These are phyloP conservation scores for Archaeoteleia sp. DNA, from an alignment of 2,888 invertebrate genomes.

Conservation along the genomic window DNA sequence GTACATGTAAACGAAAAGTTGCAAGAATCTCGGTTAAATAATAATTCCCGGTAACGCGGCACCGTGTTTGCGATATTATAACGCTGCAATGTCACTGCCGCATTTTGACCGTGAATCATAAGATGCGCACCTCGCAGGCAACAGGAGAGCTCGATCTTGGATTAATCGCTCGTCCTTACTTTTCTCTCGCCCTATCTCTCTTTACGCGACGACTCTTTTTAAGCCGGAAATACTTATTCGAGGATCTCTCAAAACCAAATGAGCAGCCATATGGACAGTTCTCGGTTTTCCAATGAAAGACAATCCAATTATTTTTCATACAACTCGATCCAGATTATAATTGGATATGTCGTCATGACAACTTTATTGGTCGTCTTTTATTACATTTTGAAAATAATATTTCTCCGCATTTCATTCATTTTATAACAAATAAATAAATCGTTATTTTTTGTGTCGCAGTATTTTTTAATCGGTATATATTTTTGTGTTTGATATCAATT, in stretches of 20 bases:
- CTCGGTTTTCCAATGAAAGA: slow-evolving; percentile 48
- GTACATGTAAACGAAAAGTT: slow-evolving; percentile 26
- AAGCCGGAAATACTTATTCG: slow-evolving; percentile 61
- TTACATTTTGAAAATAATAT: too few species aligned
- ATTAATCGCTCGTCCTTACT: slow-evolving; percentile 48
- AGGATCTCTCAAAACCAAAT: slow-evolving; percentile 39
- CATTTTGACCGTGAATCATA: slow-evolving; percentile 33
- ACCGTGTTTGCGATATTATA: slow-evolving; percentile 15
- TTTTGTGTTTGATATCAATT: too few species aligned
- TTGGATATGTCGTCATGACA: slow-evolving; percentile 28
- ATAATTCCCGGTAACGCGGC: slow-evolving; percentile 40
- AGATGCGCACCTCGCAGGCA: slow-evolving; percentile 8
- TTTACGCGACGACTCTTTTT: slow-evolving; percentile 35
- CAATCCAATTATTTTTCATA: slow-evolving; percentile 43
- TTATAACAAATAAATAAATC: too few species aligned
- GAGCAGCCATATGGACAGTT: slow-evolving; percentile 38
- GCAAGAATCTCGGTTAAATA: slow-evolving; percentile 26
- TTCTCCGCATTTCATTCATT: not conserved
- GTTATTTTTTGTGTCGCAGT: slow-evolving; percentile 2
- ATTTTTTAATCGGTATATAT: too few species aligned
- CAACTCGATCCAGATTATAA: slow-evolving; percentile 21
- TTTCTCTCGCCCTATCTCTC: slow-evolving; percentile 19
- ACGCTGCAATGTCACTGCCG: slow-evolving; percentile 30
- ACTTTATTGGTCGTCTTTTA: slow-evolving; percentile 6
- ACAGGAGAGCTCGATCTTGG: slow-evolving; percentile 40